phyloP scores from a whole-genome alignment of 2,888 invertebrate genomes.

The Tenthredo amoena region DNA sequence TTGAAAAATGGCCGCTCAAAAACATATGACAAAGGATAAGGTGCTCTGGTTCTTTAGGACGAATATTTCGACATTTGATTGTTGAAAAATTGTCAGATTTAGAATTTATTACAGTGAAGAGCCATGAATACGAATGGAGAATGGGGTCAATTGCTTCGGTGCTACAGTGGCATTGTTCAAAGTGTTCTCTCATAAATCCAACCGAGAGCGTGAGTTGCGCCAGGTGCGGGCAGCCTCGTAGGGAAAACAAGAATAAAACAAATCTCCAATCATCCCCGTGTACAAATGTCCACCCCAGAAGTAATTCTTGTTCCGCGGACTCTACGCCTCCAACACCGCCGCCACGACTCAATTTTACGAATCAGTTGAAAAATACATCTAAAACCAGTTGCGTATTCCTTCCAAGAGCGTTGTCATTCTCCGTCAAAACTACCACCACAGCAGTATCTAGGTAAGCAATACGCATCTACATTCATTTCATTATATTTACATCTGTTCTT shows the following conservation, averaged over 20 bases:
- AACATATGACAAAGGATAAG: conserved; percentile 76
- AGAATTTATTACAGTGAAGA: conserved; percentile 61
- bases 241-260: conserved; percentile 50
- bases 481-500: background rate
- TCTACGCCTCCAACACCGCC: conserved; percentile 72
- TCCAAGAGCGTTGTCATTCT: conserved; percentile 31
- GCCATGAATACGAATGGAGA: conserved; percentile 80
- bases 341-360: conserved; percentile 63
- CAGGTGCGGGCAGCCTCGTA: conserved; percentile 84
- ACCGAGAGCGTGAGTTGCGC: conserved; percentile 91
- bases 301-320: conserved; percentile 62
- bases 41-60: conserved; percentile 57
- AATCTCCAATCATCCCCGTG: conserved; percentile 1
- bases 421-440: conserved; percentile 33
- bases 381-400: conserved; percentile 19
- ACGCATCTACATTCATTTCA: background rate
- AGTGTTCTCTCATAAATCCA: conserved; percentile 93
- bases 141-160: conserved; percentile 97
- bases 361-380: conserved; percentile 35
- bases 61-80: conserved; percentile 41
- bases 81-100: conserved; percentile 60
- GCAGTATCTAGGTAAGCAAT: conserved; percentile 32
- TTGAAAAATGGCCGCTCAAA: conserved; percentile 70
- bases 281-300: conserved; percentile 31
- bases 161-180: conserved; percentile 95